Conservation (phyloP, 1,140 invertebrate species). For the Cyphomyrmex costatus region DNA sequence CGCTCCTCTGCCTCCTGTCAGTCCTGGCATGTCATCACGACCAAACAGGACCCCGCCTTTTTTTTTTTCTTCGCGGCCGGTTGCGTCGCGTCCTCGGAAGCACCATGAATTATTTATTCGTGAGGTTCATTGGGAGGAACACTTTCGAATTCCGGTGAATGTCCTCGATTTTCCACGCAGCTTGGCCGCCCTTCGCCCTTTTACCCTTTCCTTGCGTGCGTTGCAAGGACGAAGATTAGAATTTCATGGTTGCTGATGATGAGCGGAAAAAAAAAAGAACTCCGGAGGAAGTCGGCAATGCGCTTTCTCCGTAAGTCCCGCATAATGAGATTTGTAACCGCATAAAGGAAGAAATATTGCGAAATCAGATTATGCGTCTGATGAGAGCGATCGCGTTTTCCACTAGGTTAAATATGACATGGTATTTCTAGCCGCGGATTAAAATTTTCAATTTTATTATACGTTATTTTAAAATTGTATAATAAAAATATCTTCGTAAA, state of each 20-base stretch:
- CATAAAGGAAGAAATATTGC: slow-evolving; percentile 39
- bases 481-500: neutral
- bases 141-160: slow-evolving; percentile 67
- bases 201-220: slow-evolving; percentile 16
- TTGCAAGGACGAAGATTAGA: slow-evolving; percentile 34
- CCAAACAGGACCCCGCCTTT: slow-evolving; percentile 70
- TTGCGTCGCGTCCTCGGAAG: slow-evolving; percentile 58
- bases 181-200: slow-evolving; percentile 5
- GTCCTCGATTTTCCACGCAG: slow-evolving; percentile 78
- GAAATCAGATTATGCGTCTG: slow-evolving; percentile 37
- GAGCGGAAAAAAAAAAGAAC: neutral
- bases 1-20: slow-evolving; percentile 81
- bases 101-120: slow-evolving; percentile 82
- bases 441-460: neutral
- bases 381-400: slow-evolving; percentile 11
- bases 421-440: neutral
- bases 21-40: slow-evolving; percentile 75
- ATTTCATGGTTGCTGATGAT: slow-evolving; percentile 52
- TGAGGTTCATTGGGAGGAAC: slow-evolving; percentile 64
- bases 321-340: slow-evolving; percentile 56
- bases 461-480: neutral
- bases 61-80: slow-evolving; percentile 41
- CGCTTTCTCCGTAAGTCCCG: slow-evolving; percentile 26
- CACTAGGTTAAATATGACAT: neutral
- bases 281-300: neutral